Percentiles rank a stretch among this genome's conserved stretches.
Conservation (phyloP, 2,113 vertebrate species). For the Hyla sarda region DNA sequence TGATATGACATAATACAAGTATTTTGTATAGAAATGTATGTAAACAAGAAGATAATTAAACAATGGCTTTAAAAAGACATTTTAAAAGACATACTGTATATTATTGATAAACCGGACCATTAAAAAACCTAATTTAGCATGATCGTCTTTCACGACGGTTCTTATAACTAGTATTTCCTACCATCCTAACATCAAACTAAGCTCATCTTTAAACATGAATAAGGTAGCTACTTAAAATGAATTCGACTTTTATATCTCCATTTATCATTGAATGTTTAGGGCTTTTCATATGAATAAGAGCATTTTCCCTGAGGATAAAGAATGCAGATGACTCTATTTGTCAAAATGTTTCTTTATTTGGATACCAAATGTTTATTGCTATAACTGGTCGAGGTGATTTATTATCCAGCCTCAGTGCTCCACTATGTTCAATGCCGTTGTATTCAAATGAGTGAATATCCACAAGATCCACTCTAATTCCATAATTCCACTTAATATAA, state of each 20-base stretch:
- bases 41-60: too few species aligned
- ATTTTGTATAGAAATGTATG: too few species aligned
- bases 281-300: slow-evolving; percentile 32
- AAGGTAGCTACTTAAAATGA: not conserved
- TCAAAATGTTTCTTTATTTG: slow-evolving; percentile 59
- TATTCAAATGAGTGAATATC: slow-evolving; percentile 63
- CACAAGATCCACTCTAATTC: slow-evolving; percentile 59
- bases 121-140: too few species aligned
- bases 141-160: too few species aligned
- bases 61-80: too few species aligned
- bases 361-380: slow-evolving; percentile 66
- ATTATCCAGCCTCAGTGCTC: slow-evolving; percentile 64
- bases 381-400: slow-evolving; percentile 67
- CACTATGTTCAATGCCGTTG: slow-evolving; percentile 67
- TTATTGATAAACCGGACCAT: too few species aligned
- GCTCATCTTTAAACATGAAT: not conserved
- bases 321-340: slow-evolving; percentile 60
- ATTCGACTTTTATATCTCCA: not conserved
- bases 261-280: slow-evolving; percentile 2
- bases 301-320: slow-evolving; percentile 49
- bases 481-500: slow-evolving; percentile 63
- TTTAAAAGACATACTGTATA: too few species aligned
- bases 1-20: too few species aligned
- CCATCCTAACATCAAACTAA: not conserved
- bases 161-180: not conserved